A percentile compares a stretch with the other conserved stretches of the same genome.
Conservation (phyloP, 2,797 vertebrate species). For the Sciurus carolinensis region DNA sequence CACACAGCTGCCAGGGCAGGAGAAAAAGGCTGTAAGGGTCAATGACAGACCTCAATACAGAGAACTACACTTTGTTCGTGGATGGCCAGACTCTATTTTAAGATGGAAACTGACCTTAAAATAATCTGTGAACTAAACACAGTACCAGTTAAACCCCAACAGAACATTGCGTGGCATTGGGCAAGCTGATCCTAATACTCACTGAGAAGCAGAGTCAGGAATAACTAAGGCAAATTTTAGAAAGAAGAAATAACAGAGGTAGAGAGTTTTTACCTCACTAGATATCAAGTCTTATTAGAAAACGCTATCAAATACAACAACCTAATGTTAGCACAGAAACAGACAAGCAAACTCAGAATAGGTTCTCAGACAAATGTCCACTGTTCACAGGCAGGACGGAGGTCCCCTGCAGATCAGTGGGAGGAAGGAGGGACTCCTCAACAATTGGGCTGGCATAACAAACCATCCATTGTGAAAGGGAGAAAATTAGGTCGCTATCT, state of each 20-base stretch:
- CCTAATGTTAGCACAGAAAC: not conserved
- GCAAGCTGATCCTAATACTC: conserved; percentile 43
- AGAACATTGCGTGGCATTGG: conserved; percentile 18
- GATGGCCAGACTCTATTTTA: not conserved
- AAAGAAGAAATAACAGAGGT: not conserved
- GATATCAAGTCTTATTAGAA: conserved; percentile 23
- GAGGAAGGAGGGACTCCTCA: not conserved
- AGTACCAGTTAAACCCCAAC: not conserved
- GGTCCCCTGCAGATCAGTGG: not conserved
- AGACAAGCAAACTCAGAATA: not conserved
- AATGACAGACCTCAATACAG: not conserved
- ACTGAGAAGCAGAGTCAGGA: not conserved
- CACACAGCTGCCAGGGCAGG: not conserved
- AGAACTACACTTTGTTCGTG: not conserved
- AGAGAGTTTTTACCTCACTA: not conserved
- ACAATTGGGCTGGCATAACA: not conserved
- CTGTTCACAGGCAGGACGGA: not conserved
- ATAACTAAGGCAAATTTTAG: conserved; percentile 10
- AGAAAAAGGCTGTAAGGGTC: not conserved
- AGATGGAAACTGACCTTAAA: conserved; percentile 49
- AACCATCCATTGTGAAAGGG: not conserved
- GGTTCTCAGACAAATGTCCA: not conserved
- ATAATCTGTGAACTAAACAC: conserved; percentile 48
- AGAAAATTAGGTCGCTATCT: conserved; percentile 30
- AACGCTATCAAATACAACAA: not conserved